Evolutionary conservation across 2,113 vertebrate genomes (phyloP).

Genomic region (Patagioenas fasciata): DNA sequence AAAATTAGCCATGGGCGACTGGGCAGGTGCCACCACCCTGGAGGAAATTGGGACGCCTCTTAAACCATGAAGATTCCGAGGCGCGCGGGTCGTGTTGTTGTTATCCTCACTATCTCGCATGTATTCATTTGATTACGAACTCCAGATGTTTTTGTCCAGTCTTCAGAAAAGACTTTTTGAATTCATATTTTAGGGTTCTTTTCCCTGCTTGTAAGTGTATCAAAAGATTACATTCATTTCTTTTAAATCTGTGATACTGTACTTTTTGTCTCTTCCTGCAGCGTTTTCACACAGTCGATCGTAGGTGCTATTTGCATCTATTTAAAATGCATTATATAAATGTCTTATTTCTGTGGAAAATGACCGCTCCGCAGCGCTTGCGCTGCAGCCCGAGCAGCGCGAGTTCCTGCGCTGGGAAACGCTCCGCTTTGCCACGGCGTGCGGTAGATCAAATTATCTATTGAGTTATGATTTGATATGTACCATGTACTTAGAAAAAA

Average conservation of each 20-base stretch:
- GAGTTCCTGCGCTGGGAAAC: constrained; percentile 4
- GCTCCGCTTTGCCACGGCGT: neutral
- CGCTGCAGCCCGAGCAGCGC: neutral
- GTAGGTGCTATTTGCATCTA: constrained; percentile 55
- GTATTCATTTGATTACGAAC: constrained; percentile 66
- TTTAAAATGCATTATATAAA: constrained; percentile 56
- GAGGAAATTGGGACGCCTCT: constrained; percentile 80
- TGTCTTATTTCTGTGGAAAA: constrained; percentile 42
- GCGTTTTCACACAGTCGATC: neutral
- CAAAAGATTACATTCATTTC: constrained; percentile 44
- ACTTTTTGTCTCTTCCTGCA: constrained; percentile 44
- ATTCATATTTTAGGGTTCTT: constrained; percentile 32
- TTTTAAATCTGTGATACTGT: constrained; percentile 19
- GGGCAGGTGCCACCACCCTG: constrained; percentile 75
- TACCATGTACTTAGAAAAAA: neutral
- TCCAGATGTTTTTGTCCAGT: constrained; percentile 31
- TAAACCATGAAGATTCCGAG: constrained; percentile 77
- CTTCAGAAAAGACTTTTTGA: constrained; percentile 24
- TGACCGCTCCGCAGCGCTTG: neutral
- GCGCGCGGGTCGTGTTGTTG: constrained; percentile 68
- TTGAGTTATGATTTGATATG: neutral
- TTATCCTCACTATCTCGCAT: constrained; percentile 71
- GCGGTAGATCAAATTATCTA: neutral
- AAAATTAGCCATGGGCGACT: constrained; percentile 81
- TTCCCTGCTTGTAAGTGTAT: neutral